Evolutionary conservation across 1,140 invertebrate genomes (phyloP), one percentile per base, ranked within the genome.

Genomic region (Ostrea edulis): DNA sequence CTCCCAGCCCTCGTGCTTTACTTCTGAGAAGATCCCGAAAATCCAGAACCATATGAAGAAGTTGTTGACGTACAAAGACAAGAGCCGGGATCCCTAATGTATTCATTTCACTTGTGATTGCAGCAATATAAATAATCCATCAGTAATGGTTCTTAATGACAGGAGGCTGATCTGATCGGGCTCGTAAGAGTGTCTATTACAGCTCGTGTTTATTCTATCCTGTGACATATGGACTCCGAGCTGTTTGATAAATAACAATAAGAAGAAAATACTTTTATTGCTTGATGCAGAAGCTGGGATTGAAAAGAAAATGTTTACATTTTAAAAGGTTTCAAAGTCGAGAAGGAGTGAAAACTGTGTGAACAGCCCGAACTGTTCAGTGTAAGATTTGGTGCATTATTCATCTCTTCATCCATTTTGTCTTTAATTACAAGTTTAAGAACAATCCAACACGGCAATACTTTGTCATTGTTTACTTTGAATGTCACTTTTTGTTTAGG

Each of bases 191-290:
- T 14, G 68, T 77, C 22, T 25, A 25, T 29, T 29, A 25, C 68
- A 11, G 68, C 68, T 25, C 68, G 68, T 77, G 68, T 77, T 77
- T 77, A 77, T 25, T 77, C 68, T 77, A 77, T 3, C 55, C 68
- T 14, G 22, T 77, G 68, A 77, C 68, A 77, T 25, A 77, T 77
- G 68, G 68, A 35, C 68, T 35, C 25, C 29, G 29, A 77, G 29
- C 68, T 77, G 29, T 77, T 77, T 77, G 68, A 77, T 77, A 77
- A 77, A 77, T 77, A 77, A 77, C 68, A 77, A 77, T 77, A 77
- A 29, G 25, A 77, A 77, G 68, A 77, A 77, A 35, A 29, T 29
- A 77, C 68, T 35, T 77, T 77, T 77, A 77, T 77, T 77, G 68
- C 68, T 77, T 77, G 68, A 35, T 77, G 14, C 68, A 77, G 68